Percentiles rank a stretch among this genome's conserved stretches.
Conservation (phyloP, 2,888 invertebrate species). For the Tachina lurida region DNA sequence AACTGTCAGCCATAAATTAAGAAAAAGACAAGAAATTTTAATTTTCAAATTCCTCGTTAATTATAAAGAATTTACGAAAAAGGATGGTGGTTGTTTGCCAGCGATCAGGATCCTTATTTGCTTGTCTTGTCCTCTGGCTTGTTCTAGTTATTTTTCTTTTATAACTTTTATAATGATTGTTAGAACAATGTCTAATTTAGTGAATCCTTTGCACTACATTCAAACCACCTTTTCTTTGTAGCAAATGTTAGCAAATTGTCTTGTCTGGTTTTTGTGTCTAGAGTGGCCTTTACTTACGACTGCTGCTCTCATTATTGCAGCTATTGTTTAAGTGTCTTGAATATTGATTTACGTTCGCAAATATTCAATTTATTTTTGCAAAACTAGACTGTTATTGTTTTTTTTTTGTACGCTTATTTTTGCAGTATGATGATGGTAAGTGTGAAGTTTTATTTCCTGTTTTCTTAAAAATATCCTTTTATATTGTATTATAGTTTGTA, state of each 20-base stretch:
- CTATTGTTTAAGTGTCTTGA: slow-evolving; percentile 60
- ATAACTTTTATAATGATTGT: not conserved
- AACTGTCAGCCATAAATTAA: slow-evolving; percentile 61
- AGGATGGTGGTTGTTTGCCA: slow-evolving; percentile 2
- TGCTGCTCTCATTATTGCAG: slow-evolving; percentile 53
- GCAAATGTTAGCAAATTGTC: slow-evolving; percentile 35
- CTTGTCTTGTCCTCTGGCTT: not conserved
- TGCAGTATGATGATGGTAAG: slow-evolving; percentile 44
- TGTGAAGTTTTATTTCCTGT: slow-evolving; percentile 59
- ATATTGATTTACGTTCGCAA: slow-evolving; percentile 63
- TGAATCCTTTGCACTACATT: slow-evolving; percentile 36
- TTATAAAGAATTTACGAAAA: slow-evolving; percentile 45
- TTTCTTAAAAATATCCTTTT: slow-evolving; percentile 26
- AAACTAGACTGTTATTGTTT: not conserved
- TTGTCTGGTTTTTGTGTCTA: slow-evolving; percentile 18
- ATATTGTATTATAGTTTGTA: slow-evolving; percentile 48
- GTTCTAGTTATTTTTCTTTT: slow-evolving; percentile 8
- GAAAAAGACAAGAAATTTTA: slow-evolving; percentile 36
- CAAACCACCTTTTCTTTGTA: slow-evolving; percentile 28
- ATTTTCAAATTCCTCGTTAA: slow-evolving; percentile 48
- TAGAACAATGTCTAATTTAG: slow-evolving; percentile 24
- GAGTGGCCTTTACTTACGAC: slow-evolving; percentile 18
- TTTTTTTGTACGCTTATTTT: not conserved
- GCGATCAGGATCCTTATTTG: slow-evolving; percentile 9
- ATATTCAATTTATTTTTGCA: slow-evolving; percentile 19